A percentile compares a stretch with the other conserved stretches of the same genome.
Evolutionary conservation across 2,888 invertebrate species (phyloP).

Genomic region (Spilarctia lutea): DNA sequence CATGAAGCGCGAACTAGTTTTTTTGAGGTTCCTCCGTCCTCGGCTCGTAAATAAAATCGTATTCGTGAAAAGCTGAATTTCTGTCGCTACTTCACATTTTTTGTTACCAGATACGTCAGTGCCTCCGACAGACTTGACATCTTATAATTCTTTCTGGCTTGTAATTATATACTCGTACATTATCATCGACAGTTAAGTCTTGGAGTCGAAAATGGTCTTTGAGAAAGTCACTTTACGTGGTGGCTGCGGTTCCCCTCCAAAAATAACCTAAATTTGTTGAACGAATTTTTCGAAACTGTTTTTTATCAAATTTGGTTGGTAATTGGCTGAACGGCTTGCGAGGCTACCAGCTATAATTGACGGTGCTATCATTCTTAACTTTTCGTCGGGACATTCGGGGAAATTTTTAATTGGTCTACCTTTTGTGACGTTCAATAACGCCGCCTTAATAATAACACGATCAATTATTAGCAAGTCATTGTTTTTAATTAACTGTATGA

Average conservation of each 20-base stretch:
- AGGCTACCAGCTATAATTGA: constrained; percentile 78
- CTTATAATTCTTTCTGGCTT: constrained; percentile 66
- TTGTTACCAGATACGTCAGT: constrained; percentile 54
- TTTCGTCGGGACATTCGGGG: constrained; percentile 82
- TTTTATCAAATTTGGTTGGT: constrained; percentile 81
- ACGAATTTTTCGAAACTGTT: constrained; percentile 81
- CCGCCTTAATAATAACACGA: constrained; percentile 82
- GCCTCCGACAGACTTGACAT: constrained; percentile 56
- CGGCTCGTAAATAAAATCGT: constrained; percentile 72
- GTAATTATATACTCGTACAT: constrained; percentile 77
- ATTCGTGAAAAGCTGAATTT: constrained; percentile 75
- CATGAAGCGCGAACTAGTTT: constrained; percentile 86
- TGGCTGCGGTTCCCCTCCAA: constrained; percentile 65
- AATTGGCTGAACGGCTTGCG: constrained; percentile 78
- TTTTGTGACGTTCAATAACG: constrained; percentile 82
- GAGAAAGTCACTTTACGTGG: constrained; percentile 62
- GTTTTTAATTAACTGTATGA: constrained; percentile 77
- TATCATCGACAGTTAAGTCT: constrained; percentile 67
- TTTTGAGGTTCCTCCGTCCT: constrained; percentile 70
- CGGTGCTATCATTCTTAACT: constrained; percentile 84
- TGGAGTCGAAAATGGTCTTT: constrained; percentile 65
- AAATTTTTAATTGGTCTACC: constrained; percentile 85
- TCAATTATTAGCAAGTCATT: constrained; percentile 82
- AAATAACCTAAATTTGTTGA: constrained; percentile 82
- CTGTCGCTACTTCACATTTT: constrained; percentile 59